Base-by-base conservation (phyloP, 2,888 invertebrate genomes). In the Acrocyrtus sp. region DNA sequence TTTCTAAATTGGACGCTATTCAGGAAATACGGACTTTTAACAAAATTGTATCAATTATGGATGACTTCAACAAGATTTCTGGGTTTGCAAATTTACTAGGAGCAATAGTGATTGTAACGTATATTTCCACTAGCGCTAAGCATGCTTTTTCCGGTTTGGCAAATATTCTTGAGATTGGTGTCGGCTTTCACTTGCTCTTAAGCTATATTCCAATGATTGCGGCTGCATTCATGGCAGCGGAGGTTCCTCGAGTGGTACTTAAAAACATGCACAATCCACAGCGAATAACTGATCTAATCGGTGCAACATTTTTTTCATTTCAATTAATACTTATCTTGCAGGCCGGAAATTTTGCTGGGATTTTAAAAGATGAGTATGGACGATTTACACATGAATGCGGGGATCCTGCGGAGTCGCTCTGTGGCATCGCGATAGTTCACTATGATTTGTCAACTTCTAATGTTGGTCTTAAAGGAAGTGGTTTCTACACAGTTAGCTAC, bases 21-120 rank as follows among this genome's bases (percentile, higher is more conserved):
- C 19, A 70, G 70, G 70, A 70, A 70, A 63, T 70, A 17, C 62
- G 70, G n/a, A 70, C 70, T 17, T 70, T 57, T 34, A 63, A 70
- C 57, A 70, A 57, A 43, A 70, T 70, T 10, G 51, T 61, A 0
- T 29, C 10, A 3, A 41, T 70, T 2, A 22, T 70, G 41, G 70
- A 70, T 17, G 48, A 54, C 8, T 57, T 63, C 26, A 70, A 70
- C 27, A 3, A 45, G 21, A 17, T 57, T 17, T 57, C 47, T 12
- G 70, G 70, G 17, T 12, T 62, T 12, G n/a, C 12, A 6, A 45
- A 19, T n/a, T 45, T 70, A 1, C 26, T 70, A 1, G 70, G 63
- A 2, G 48, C 63, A 17, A 43, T 63, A 1, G 56, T 56, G 17
- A 21, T 34, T 3, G 70, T 70, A 2, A 51, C 63, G 3, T 70